These are phyloP conservation scores for Melieria omissa DNA, from an alignment of 2,888 invertebrate genomes.

Conservation along the genomic window DNA sequence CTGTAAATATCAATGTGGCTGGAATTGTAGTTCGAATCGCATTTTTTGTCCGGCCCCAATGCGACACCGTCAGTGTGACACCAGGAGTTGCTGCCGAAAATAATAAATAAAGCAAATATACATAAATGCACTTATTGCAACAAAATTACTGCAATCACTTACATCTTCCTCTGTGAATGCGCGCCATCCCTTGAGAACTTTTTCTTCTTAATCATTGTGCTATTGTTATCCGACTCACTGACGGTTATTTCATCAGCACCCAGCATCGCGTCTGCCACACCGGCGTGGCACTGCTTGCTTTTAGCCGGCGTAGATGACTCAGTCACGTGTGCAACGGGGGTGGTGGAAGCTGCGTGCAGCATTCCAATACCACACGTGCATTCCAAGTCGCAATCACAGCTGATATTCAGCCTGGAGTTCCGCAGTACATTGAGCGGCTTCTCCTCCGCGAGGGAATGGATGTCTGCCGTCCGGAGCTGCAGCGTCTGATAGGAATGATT, in stretches of 20 bases:
- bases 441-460: constrained; percentile 35
- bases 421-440: constrained; percentile 49
- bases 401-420: constrained; percentile 47
- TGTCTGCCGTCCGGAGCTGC: constrained; percentile 44
- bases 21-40: constrained; percentile 47
- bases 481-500: constrained; percentile 62
- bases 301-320: constrained; percentile 13
- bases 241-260: constrained; percentile 61
- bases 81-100: constrained; percentile 24
- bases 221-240: constrained; percentile 61
- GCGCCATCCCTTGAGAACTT: constrained; percentile 16
- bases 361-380: constrained; percentile 50
- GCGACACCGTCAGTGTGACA: constrained; percentile 6
- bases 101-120: not conserved
- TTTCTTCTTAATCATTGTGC: constrained; percentile 55
- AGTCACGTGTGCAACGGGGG: not conserved
- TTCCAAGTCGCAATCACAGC: constrained; percentile 60
- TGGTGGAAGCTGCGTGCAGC: constrained; percentile 43
- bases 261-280: constrained; percentile 49
- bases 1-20: constrained; percentile 58
- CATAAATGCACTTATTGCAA: not conserved
- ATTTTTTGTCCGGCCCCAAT: constrained; percentile 12
- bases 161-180: constrained; percentile 20
- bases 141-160: not conserved
- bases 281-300: constrained; percentile 19